Evolutionary conservation across 2,888 invertebrate species (phyloP).

Genomic region (Chymomyza procnemis): DNA sequence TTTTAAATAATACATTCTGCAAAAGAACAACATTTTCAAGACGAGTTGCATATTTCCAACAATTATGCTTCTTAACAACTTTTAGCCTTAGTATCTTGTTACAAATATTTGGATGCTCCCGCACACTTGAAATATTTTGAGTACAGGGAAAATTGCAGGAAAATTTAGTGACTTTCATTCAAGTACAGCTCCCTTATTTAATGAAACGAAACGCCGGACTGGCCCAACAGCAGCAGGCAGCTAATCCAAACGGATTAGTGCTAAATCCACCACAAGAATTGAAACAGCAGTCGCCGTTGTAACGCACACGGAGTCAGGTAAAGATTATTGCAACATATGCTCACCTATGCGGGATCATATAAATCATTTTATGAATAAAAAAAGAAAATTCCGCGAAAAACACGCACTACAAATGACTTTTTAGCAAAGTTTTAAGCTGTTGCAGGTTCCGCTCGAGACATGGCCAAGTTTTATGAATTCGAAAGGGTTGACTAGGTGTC

Average conservation of each 20-base stretch:
- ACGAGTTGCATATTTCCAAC: too few relatives aligned
- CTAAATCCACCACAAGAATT: conserved; percentile 70
- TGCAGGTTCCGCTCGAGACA: conserved; percentile 25
- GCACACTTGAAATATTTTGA: not conserved
- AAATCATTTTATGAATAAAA: conserved; percentile 31
- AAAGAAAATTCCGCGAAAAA: conserved; percentile 40
- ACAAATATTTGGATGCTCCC: not conserved
- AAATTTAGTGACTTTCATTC: conserved; percentile 47
- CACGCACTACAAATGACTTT: conserved; percentile 54
- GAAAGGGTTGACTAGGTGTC: conserved; percentile 35
- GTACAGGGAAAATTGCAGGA: conserved; percentile 19
- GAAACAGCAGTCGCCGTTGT: conserved; percentile 48
- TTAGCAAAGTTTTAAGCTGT: conserved; percentile 46
- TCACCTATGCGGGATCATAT: conserved; percentile 39
- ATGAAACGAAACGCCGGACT: conserved; percentile 55
- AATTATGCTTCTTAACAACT: too few relatives aligned
- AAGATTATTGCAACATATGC: not conserved
- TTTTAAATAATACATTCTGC: too few relatives aligned
- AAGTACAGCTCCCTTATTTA: conserved; percentile 54
- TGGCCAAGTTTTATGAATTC: conserved; percentile 24
- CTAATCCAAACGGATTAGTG: conserved; percentile 58
- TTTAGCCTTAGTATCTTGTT: not conserved
- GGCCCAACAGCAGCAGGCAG: conserved; percentile 19
- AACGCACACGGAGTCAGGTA: conserved; percentile 22
- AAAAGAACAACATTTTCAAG: too few relatives aligned